These are phyloP conservation scores for Drosophila atripex DNA, from an alignment of 2,888 invertebrate genomes.

Conservation along the genomic window DNA sequence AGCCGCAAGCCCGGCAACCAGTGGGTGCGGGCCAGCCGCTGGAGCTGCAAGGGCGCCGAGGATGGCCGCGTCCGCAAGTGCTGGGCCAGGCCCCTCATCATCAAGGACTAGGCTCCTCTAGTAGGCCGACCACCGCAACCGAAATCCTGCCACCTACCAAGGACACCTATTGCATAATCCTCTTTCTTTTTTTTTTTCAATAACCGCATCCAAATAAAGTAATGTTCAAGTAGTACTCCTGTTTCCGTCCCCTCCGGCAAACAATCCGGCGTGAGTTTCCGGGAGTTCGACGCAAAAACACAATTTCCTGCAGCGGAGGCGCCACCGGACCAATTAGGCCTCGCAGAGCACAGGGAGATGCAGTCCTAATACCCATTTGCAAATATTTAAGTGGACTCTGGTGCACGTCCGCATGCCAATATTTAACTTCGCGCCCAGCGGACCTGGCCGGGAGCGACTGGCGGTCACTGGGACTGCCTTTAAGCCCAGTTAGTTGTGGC, in stretches of 20 bases:
- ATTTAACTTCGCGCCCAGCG: constrained; percentile 59
- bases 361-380: not conserved
- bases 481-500: constrained; percentile 57
- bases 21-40: constrained; percentile 37
- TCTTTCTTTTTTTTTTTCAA: not conserved
- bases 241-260: not conserved
- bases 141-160: not conserved
- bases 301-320: not conserved
- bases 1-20: constrained; percentile 18
- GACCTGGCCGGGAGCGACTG: not conserved
- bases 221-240: not conserved
- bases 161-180: not conserved
- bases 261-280: too few species aligned
- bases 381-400: constrained; percentile 7
- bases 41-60: constrained; percentile 31
- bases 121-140: not conserved
- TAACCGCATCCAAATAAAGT: not conserved
- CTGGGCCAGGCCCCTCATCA: constrained; percentile 13
- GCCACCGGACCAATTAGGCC: not conserved
- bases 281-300: too few species aligned
- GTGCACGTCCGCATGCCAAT: constrained; percentile 29
- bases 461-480: constrained; percentile 46
- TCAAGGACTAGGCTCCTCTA: constrained; percentile 25
- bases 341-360: not conserved
- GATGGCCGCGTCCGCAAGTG: constrained; percentile 48